phyloP scores from a whole-genome alignment of 2,888 invertebrate genomes.

The Polietes domitor region DNA sequence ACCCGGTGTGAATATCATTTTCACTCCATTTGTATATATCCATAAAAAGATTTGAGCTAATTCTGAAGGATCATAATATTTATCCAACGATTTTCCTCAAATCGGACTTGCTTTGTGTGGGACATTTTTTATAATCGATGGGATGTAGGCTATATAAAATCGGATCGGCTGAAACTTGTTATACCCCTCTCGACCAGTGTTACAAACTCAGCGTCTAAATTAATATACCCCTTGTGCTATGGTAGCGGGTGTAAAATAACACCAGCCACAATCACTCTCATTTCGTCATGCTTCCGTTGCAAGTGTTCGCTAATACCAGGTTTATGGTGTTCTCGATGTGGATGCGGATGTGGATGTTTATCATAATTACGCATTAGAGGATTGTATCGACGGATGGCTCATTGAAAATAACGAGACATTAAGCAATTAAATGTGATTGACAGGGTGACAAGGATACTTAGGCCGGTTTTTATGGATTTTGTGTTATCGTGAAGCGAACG shows the following conservation, averaged over 20 bases:
- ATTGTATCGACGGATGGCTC: slow-evolving; percentile 64
- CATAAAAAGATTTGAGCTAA: too few relatives aligned
- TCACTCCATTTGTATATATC: too few relatives aligned
- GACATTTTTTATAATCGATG: background rate
- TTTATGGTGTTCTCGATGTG: slow-evolving; percentile 26
- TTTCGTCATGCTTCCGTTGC: slow-evolving; percentile 60
- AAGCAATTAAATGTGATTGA: slow-evolving; percentile 68
- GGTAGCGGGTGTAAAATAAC: too few relatives aligned
- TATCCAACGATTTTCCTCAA: too few relatives aligned
- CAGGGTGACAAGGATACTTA: slow-evolving; percentile 64
- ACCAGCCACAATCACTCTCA: slow-evolving; percentile 7
- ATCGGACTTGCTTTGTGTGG: too few relatives aligned
- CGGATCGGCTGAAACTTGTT: too few relatives aligned
- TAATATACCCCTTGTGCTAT: too few relatives aligned
- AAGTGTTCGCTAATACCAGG: slow-evolving; percentile 48
- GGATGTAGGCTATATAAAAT: too few relatives aligned
- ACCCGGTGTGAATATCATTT: too few relatives aligned
- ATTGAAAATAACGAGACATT: slow-evolving; percentile 66
- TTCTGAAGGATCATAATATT: too few relatives aligned
- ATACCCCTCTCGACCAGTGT: too few relatives aligned
- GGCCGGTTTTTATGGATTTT: slow-evolving; percentile 31
- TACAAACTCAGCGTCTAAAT: too few relatives aligned
- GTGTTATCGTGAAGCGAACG: slow-evolving; percentile 9
- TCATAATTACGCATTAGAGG: slow-evolving; percentile 64
- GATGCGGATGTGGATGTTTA: slow-evolving; percentile 51